These are phyloP conservation scores for Meriones unguiculatus DNA, from an alignment of 2,113 vertebrate genomes.

Conservation along the genomic window DNA sequence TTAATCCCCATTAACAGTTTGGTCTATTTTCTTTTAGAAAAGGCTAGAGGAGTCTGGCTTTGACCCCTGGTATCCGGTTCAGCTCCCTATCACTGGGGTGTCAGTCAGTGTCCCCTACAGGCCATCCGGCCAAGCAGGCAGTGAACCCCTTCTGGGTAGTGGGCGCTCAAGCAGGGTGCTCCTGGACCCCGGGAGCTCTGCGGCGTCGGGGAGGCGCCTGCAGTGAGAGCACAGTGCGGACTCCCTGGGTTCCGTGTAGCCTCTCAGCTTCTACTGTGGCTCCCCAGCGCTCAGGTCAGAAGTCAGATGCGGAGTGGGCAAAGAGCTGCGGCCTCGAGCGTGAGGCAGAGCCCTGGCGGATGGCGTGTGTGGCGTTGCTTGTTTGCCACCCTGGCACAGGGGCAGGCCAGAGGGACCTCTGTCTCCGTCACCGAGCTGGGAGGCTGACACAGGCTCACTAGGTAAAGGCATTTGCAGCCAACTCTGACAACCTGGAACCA, in stretches of 20 bases:
- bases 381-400: neutral
- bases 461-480: neutral
- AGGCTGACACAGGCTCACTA: no score
- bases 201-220: fast-evolving
- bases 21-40: neutral
- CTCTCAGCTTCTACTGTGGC: no score
- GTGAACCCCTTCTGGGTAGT: neutral
- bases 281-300: neutral
- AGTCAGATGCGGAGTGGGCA: neutral
- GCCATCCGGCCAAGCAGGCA: neutral
- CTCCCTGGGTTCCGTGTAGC: no score
- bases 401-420: neutral
- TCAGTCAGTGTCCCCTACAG: neutral
- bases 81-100: neutral
- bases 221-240: neutral
- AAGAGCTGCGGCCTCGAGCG: neutral
- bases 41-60: neutral
- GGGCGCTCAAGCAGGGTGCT: neutral
- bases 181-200: neutral
- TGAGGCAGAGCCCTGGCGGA: neutral
- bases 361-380: neutral
- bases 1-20: neutral
- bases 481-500: neutral
- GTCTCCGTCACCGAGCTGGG: no score
- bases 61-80: neutral